phyloP scores from a whole-genome alignment of 2,113 vertebrate species.

The Scopus umbretta region DNA sequence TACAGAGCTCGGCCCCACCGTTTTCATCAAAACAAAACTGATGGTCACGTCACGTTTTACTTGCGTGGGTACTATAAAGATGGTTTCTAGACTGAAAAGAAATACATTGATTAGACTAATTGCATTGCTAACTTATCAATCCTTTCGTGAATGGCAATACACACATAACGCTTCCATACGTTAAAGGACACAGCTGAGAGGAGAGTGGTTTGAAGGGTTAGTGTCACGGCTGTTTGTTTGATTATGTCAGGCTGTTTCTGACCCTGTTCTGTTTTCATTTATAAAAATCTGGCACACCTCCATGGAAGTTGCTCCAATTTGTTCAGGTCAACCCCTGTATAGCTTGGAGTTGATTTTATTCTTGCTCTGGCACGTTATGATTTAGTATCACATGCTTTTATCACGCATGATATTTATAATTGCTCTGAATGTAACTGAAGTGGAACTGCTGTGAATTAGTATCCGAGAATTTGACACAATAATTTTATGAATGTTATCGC shows the following conservation, averaged over 20 bases:
- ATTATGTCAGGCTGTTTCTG: neutral
- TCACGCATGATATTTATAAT: neutral
- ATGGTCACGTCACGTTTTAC: neutral
- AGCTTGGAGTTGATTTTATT: neutral
- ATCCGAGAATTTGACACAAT: neutral
- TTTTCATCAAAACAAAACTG: neutral
- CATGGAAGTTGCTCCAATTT: neutral
- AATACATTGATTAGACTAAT: neutral
- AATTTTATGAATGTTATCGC: neutral
- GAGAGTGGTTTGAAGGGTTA: neutral
- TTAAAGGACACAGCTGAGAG: neutral
- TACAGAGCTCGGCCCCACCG: neutral
- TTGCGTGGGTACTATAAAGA: neutral
- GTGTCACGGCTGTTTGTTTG: neutral
- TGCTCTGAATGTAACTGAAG: neutral
- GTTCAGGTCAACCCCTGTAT: neutral
- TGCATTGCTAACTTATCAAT: neutral
- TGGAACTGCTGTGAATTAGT: neutral
- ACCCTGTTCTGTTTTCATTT: neutral
- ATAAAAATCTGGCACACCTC: neutral
- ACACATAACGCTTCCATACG: neutral
- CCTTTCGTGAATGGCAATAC: neutral
- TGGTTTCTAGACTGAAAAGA: neutral
- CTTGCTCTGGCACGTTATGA: neutral
- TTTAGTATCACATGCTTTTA: neutral